Percentiles rank a stretch among this genome's conserved stretches.
phyloP scores from a whole-genome alignment of 2,113 vertebrate genomes.

The Passerina amoena region DNA sequence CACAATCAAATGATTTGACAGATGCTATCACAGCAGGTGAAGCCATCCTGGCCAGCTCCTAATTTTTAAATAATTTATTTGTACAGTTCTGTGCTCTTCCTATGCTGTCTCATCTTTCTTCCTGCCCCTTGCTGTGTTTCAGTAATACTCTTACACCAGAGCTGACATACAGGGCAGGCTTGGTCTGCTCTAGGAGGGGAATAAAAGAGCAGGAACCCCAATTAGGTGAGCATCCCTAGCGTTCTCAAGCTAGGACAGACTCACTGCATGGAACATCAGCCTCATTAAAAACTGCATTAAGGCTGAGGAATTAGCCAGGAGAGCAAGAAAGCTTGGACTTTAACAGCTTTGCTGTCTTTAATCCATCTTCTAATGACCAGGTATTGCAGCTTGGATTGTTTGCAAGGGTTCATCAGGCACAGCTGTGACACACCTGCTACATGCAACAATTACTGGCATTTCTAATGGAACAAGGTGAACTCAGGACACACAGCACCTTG shows the following conservation, averaged over 20 bases:
- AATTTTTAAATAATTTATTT: neutral
- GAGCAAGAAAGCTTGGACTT: neutral
- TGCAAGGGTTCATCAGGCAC: neutral
- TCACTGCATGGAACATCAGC: neutral
- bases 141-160: neutral
- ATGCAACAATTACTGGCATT: neutral
- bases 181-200: neutral
- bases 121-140: neutral
- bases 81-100: neutral
- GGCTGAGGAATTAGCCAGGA: neutral
- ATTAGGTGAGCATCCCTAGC: neutral
- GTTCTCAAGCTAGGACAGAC: neutral
- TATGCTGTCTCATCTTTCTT: neutral
- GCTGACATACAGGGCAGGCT: neutral
- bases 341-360: conserved; percentile 19
- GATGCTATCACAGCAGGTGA: neutral
- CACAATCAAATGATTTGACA: neutral
- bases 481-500: neutral
- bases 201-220: neutral
- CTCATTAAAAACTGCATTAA: conserved; percentile 10
- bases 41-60: neutral
- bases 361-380: conserved; percentile 30
- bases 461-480: neutral
- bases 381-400: neutral
- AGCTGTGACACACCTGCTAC: neutral